Percentiles rank a stretch among this genome's conserved stretches.
These are phyloP conservation scores for Gastracanthus pulcherrimus DNA, from an alignment of 2,888 invertebrate genomes.

Conservation along the genomic window DNA sequence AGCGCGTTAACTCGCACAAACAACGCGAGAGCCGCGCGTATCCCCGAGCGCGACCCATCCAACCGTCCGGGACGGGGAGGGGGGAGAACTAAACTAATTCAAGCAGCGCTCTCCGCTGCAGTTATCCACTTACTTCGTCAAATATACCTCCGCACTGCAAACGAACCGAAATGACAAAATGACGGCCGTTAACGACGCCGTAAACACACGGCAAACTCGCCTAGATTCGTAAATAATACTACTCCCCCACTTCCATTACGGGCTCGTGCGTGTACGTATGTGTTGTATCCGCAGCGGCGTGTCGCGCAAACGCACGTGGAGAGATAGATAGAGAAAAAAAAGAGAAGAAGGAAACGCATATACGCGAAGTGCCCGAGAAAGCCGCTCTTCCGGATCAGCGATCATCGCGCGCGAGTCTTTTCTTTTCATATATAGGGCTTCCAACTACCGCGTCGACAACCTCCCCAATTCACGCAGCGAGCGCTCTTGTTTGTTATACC, in stretches of 20 bases:
- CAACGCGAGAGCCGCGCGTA: background rate
- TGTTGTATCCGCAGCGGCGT: no score
- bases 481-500: no score
- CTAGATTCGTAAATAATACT: background rate
- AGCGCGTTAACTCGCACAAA: no score
- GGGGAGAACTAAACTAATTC: conserved; percentile 2
- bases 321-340: background rate
- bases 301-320: no score
- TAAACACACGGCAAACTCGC: background rate
- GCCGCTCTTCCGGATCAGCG: background rate
- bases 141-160: background rate
- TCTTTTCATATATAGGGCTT: no score
- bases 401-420: background rate
- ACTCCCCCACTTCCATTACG: no score
- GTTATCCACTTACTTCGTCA: background rate
- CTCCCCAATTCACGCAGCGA: no score
- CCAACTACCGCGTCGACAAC: no score
- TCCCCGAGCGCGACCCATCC: background rate
- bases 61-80: no score
- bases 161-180: background rate
- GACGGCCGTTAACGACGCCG: background rate
- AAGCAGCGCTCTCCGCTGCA: background rate
- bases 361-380: background rate
- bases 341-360: background rate
- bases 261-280: no score